These are phyloP conservation scores for Scelioninae gen. 1 DNA, from an alignment of 2,888 invertebrate species.

Conservation along the genomic window DNA sequence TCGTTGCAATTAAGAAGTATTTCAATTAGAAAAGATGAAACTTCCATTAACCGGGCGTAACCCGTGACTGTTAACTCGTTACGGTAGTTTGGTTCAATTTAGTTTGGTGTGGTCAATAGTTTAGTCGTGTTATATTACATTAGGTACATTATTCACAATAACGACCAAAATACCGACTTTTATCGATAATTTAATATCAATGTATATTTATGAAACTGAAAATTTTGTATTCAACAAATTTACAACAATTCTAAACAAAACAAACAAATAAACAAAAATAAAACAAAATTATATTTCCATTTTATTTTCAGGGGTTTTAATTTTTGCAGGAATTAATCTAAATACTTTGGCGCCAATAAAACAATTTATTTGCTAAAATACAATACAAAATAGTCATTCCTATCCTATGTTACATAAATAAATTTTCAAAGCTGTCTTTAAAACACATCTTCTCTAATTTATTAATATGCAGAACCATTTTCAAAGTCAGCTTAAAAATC, in stretches of 20 bases:
- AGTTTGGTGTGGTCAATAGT: conserved; percentile 41
- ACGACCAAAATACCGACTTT: no score
- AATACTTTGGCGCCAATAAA: no score
- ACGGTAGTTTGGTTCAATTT: conserved; percentile 26
- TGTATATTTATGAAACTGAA: no score
- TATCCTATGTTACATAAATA: not conserved
- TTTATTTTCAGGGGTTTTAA: no score
- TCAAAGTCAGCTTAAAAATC: not conserved
- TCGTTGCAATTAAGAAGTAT: conserved; percentile 26
- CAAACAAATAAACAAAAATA: no score
- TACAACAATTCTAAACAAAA: no score
- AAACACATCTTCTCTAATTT: not conserved
- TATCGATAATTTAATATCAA: no score
- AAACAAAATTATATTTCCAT: no score
- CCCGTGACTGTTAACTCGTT: conserved; percentile 39
- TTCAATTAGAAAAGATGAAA: conserved; percentile 42
- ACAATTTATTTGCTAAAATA: no score
- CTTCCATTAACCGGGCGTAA: conserved; percentile 36
- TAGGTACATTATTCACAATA: conserved; percentile 12
- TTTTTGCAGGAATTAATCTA: no score
- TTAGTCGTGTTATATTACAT: conserved; percentile 31
- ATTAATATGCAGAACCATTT: not conserved
- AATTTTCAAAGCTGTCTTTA: not conserved
- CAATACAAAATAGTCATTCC: no score
- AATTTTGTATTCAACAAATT: no score